phyloP scores from a whole-genome alignment of 92 coral and sea anemone species.

The Hydrozoanthus gracilis region DNA sequence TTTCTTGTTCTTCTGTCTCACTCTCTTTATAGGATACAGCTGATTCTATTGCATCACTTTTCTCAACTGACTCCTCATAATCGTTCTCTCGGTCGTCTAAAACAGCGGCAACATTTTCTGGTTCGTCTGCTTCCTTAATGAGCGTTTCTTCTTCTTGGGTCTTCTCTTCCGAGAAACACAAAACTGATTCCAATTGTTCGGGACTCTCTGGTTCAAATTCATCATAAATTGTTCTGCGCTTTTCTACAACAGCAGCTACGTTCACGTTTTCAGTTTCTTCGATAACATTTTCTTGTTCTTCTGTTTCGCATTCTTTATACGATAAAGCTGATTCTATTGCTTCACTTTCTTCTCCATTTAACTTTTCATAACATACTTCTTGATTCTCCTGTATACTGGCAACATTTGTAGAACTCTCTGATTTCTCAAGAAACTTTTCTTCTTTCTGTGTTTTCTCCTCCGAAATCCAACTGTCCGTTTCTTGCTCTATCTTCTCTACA shows the following conservation, averaged over 20 bases:
- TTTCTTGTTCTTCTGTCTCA: not conserved
- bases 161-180: not conserved
- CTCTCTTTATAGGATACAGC: slow-evolving; percentile 1
- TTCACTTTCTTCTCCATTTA: not conserved
- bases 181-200: too few relatives aligned
- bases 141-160: not conserved
- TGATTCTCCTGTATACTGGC: not conserved
- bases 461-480: not conserved
- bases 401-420: not conserved
- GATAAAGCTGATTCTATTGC: not conserved
- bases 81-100: not conserved
- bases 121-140: not conserved
- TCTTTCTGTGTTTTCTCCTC: not conserved
- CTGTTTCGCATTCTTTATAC: not conserved
- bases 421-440: not conserved
- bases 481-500: not conserved
- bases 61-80: not conserved
- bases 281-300: not conserved
- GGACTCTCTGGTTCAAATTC: too few relatives aligned
- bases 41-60: not conserved
- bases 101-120: not conserved
- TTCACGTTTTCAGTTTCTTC: too few relatives aligned
- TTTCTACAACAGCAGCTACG: too few relatives aligned
- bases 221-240: too few relatives aligned
- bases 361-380: not conserved